These are phyloP conservation scores for Parambassis ranga DNA, from an alignment of 2,797 vertebrate species.

Conservation along the genomic window DNA sequence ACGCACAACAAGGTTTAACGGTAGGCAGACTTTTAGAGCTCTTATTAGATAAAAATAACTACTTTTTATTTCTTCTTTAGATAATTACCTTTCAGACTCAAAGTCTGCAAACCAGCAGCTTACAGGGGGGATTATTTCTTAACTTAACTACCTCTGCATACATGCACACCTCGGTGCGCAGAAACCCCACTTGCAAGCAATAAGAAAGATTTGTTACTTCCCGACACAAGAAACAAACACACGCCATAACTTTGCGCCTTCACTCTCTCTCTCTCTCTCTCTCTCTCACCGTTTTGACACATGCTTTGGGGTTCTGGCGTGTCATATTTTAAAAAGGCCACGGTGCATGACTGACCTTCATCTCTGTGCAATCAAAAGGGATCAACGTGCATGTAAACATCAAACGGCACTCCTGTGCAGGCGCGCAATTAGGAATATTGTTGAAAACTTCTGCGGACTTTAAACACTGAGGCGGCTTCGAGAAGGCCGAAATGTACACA, in stretches of 20 bases:
- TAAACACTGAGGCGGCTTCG: constrained; percentile 12
- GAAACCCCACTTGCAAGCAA: constrained; percentile 30
- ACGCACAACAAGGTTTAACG: not conserved
- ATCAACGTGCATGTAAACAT: constrained; percentile 49
- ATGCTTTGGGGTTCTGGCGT: constrained; percentile 49
- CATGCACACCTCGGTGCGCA: not conserved
- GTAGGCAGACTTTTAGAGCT: not conserved
- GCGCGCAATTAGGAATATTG: constrained; percentile 50
- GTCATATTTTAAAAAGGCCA: constrained; percentile 48
- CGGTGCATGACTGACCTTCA: constrained; percentile 55
- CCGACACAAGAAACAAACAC: constrained; percentile 64
- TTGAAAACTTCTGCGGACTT: constrained; percentile 34
- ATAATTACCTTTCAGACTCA: not conserved
- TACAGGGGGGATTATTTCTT: not conserved
- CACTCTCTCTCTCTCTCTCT: constrained; percentile 37
- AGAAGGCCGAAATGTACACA: constrained; percentile 26
- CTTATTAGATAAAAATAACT: constrained; percentile 15
- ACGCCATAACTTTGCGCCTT: constrained; percentile 46
- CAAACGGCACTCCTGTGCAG: constrained; percentile 15
- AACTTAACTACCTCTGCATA: not conserved
- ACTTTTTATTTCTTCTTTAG: not conserved
- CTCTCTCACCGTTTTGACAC: constrained; percentile 36
- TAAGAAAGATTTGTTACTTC: constrained; percentile 68
- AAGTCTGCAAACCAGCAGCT: not conserved
- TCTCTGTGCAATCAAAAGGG: constrained; percentile 26